Conservation (phyloP, 1,140 invertebrate genomes). For the Bursaphelenchus mucronatus region DNA sequence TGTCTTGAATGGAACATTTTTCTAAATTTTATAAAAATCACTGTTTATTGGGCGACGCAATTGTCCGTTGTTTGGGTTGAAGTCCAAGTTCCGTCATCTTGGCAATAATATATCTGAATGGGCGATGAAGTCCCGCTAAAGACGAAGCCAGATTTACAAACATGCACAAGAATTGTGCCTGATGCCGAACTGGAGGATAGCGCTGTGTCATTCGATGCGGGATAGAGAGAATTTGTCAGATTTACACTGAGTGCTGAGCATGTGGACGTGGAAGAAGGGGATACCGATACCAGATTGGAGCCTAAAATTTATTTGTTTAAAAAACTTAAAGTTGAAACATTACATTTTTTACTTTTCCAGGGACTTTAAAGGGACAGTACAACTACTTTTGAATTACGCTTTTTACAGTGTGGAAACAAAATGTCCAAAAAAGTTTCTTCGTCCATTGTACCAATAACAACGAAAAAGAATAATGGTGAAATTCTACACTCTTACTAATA, state of each 20-base stretch:
- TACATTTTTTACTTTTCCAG: no score
- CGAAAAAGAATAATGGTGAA: no score
- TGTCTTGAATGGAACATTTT: no score
- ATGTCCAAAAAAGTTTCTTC: no score
- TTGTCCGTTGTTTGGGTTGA: not conserved
- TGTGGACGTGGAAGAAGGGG: not conserved
- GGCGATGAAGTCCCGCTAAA: constrained; percentile 8
- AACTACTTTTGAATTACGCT: no score
- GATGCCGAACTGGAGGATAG: not conserved
- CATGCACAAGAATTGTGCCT: constrained; percentile 1
- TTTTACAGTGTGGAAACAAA: no score
- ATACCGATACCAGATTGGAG: no score
- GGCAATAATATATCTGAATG: constrained; percentile 11
- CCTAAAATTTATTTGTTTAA: no score
- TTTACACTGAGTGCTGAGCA: constrained; percentile 10
- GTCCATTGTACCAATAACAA: not conserved
- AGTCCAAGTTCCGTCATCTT: constrained; percentile 4
- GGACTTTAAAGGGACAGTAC: no score
- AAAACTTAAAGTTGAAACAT: no score
- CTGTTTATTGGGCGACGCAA: not conserved
- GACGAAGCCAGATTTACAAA: constrained; percentile 11
- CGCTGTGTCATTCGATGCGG: constrained; percentile 4
- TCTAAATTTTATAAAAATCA: no score
- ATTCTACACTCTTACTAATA: no score
- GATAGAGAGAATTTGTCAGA: constrained; percentile 1